Evolutionary conservation across 1,140 invertebrate genomes (phyloP).

Genomic region (Lerema accius): DNA sequence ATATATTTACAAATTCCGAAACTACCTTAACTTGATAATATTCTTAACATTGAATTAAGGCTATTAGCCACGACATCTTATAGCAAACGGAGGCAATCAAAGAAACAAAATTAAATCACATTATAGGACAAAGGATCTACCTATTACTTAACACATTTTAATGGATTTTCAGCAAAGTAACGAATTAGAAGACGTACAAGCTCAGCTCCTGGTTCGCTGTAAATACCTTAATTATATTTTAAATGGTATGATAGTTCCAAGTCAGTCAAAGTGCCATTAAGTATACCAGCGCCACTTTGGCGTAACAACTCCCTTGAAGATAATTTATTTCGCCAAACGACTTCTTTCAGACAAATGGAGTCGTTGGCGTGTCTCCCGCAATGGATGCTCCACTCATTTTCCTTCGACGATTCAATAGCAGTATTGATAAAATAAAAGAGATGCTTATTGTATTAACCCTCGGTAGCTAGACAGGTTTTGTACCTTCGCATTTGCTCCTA

Average conservation of each 20-base stretch:
- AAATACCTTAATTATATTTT: neutral
- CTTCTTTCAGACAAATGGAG: slow-evolving; percentile 48
- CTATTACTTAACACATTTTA: too few species aligned
- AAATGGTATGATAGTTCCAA: slow-evolving; percentile 33
- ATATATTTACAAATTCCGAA: too few species aligned
- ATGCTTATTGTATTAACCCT: slow-evolving; percentile 20
- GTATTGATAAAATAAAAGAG: slow-evolving; percentile 25
- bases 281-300: slow-evolving; percentile 36
- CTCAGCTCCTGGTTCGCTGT: neutral
- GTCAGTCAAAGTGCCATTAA: slow-evolving; percentile 40
- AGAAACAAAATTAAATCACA: too few species aligned
- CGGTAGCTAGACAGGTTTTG: neutral
- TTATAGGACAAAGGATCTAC: too few species aligned
- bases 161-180: too few species aligned
- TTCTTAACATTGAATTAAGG: too few species aligned
- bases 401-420: slow-evolving; percentile 28
- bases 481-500: too few species aligned
- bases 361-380: slow-evolving; percentile 43
- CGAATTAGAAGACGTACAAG: too few species aligned
- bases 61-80: too few species aligned
- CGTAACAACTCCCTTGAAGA: slow-evolving; percentile 48
- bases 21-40: too few species aligned
- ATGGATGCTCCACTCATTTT: slow-evolving; percentile 35
- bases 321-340: slow-evolving; percentile 52
- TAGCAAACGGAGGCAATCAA: too few species aligned